A percentile compares a stretch with the other conserved stretches of the same genome.
These are phyloP conservation scores for Otolemur garnettii DNA, from an alignment of 2,113 vertebrate species.

Conservation along the genomic window DNA sequence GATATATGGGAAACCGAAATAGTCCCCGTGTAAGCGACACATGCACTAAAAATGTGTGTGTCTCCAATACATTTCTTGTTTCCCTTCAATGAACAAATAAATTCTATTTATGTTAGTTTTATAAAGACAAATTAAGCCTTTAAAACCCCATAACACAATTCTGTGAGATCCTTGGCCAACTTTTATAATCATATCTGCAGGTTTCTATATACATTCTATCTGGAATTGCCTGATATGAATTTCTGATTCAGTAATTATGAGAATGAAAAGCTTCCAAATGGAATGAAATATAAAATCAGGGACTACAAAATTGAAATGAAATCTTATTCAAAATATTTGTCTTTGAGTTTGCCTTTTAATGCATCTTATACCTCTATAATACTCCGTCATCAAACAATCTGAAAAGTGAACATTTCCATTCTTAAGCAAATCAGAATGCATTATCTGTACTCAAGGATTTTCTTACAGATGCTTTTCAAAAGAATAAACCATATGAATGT, in stretches of 20 bases:
- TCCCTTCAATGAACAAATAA: neutral
- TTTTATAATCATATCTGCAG: constrained; percentile 16
- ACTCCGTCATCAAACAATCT: constrained; percentile 50
- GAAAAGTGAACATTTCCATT: constrained; percentile 26
- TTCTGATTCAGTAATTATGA: constrained; percentile 33
- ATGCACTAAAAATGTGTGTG: constrained; percentile 13
- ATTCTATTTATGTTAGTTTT: constrained; percentile 21
- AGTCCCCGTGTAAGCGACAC: neutral
- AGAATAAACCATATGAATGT: neutral
- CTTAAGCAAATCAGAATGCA: constrained; percentile 60
- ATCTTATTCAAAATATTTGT: constrained; percentile 37
- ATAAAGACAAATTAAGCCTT: constrained; percentile 15
- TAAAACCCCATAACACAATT: constrained; percentile 6
- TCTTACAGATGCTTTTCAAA: constrained; percentile 48
- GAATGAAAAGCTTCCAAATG: constrained; percentile 33
- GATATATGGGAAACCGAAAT: constrained; percentile 28
- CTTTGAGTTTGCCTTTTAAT: constrained; percentile 54
- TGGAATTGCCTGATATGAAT: constrained; percentile 51
- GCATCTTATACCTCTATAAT: constrained; percentile 52
- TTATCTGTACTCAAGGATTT: constrained; percentile 42
- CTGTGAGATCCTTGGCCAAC: neutral
- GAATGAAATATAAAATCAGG: constrained; percentile 59
- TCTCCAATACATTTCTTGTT: constrained; percentile 8
- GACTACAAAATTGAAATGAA: constrained; percentile 53
- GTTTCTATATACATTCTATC: neutral